These are phyloP conservation scores for Cossypha polioptera DNA, from an alignment of 2,797 vertebrate genomes.

Conservation along the genomic window DNA sequence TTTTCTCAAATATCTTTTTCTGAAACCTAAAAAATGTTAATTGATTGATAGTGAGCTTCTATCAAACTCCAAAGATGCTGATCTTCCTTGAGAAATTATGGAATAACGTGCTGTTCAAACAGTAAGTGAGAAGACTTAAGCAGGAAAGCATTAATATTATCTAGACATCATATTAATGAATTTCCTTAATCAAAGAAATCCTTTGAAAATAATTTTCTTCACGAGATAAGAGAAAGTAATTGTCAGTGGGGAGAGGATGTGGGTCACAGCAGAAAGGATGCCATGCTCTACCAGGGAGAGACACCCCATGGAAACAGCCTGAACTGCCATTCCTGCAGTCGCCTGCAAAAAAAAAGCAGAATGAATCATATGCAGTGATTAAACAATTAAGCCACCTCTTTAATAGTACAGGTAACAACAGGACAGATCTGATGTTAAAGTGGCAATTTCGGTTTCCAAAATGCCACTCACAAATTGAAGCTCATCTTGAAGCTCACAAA, in stretches of 20 bases:
- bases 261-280: neutral
- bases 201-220: neutral
- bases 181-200: neutral
- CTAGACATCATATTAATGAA: neutral
- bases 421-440: neutral
- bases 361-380: neutral
- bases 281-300: neutral
- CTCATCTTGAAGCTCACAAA: neutral
- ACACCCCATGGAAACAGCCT: neutral
- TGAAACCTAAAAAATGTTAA: neutral
- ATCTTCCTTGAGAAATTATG: neutral
- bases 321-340: neutral
- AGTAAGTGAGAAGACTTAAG: neutral
- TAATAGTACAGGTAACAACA: neutral
- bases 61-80: neutral
- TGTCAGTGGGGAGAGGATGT: rapidly evolving
- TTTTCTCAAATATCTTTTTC: neutral
- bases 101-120: neutral
- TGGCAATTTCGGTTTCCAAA: neutral
- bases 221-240: neutral
- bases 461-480: neutral
- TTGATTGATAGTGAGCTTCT: neutral
- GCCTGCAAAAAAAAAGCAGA: neutral
- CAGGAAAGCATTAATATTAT: neutral
- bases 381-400: neutral